Evolutionary conservation across 1,140 invertebrate species (phyloP).

Genomic region (Ephestia elutella): DNA sequence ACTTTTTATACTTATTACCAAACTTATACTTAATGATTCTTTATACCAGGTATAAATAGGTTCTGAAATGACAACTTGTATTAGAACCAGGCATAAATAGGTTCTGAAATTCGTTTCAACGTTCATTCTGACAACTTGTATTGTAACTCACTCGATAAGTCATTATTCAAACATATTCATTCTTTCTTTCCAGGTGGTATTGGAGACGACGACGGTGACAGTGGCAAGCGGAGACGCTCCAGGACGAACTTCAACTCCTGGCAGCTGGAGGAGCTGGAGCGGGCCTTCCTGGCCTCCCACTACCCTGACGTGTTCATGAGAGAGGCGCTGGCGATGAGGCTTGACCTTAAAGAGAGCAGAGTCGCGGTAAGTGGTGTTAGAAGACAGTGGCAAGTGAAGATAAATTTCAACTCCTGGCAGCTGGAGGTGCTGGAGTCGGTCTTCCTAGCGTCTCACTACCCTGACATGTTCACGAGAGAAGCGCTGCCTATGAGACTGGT

Average conservation of each 20-base stretch:
- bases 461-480: constrained; percentile 98
- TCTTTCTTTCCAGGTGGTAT: constrained; percentile 58
- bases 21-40: too few species aligned
- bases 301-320: constrained; percentile 99
- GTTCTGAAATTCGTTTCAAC: too few species aligned
- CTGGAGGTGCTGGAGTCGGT: constrained; percentile 97
- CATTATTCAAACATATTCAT: too few species aligned
- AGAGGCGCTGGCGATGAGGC: constrained; percentile 93
- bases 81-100: too few species aligned
- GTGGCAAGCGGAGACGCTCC: constrained; percentile 88
- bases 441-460: constrained; percentile 97
- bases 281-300: constrained; percentile 96
- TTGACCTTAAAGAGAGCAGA: constrained; percentile 97
- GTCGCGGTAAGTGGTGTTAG: constrained; percentile 91
- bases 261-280: constrained; percentile 98
- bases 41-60: too few species aligned
- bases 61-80: too few species aligned
- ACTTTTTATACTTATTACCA: too few species aligned
- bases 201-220: constrained; percentile 80
- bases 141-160: too few species aligned
- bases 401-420: constrained; percentile 99
- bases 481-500: constrained; percentile 95
- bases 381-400: constrained; percentile 83
- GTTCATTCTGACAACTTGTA: too few species aligned
- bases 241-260: constrained; percentile 99